These are phyloP conservation scores for Myotis myotis DNA, from an alignment of 2,797 vertebrate species.

Conservation along the genomic window DNA sequence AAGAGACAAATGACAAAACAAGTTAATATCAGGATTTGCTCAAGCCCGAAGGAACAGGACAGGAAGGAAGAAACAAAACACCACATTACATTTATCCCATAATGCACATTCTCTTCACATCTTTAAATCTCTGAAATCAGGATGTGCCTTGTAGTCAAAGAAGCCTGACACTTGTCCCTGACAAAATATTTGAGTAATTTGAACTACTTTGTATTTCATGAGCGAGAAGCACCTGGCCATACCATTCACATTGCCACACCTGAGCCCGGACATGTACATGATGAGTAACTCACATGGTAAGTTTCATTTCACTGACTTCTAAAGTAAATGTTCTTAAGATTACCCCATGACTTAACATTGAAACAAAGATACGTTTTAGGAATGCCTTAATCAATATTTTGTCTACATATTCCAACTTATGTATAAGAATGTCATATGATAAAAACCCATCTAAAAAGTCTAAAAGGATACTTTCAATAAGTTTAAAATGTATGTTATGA, in stretches of 20 bases:
- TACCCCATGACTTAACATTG: background rate
- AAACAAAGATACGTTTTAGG: background rate
- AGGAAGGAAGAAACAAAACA: background rate
- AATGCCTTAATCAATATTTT: background rate
- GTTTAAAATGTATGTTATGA: background rate
- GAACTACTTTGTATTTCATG: too few relatives aligned
- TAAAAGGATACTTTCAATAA: background rate
- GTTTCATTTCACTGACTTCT: background rate
- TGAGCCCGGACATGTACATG: background rate
- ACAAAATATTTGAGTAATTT: too few relatives aligned
- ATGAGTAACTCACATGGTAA: background rate
- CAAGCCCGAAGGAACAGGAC: background rate
- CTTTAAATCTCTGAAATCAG: background rate
- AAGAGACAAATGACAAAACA: slow-evolving; percentile 6
- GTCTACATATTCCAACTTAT: background rate
- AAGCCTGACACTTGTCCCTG: background rate
- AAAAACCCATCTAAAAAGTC: background rate
- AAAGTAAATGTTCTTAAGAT: background rate
- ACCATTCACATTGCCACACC: background rate
- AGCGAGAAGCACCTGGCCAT: background rate
- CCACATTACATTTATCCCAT: background rate
- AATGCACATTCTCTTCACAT: background rate
- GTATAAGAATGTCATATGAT: background rate
- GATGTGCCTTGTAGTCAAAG: background rate
- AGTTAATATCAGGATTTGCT: background rate